Conservation (phyloP, 2,888 invertebrate genomes). For the Ypsolopha sequella region DNA sequence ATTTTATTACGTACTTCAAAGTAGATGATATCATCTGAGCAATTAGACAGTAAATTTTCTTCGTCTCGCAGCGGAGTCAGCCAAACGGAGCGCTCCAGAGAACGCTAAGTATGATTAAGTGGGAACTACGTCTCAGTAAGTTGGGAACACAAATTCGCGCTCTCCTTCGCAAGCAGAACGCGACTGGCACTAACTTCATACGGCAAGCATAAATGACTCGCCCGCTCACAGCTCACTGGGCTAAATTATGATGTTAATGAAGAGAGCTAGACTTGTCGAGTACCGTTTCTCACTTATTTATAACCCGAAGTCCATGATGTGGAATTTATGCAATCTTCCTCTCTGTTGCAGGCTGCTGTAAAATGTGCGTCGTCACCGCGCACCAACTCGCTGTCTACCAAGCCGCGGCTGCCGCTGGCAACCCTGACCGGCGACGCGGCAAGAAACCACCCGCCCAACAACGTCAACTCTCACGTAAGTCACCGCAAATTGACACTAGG, state of each 20-base stretch:
- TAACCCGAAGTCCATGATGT: background rate
- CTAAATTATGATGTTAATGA: constrained; percentile 17
- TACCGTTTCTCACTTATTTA: constrained; percentile 1
- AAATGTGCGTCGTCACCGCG: constrained; percentile 66
- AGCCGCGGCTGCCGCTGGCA: constrained; percentile 55
- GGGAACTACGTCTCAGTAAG: constrained; percentile 25
- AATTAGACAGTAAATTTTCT: constrained; percentile 4
- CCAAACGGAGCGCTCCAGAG: constrained; percentile 17
- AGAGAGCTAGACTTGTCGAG: constrained; percentile 4
- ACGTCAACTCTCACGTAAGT: constrained; percentile 66
- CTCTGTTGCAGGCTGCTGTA: constrained; percentile 49
- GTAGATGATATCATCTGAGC: background rate
- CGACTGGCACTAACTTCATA: constrained; percentile 20
- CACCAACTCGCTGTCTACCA: constrained; percentile 60
- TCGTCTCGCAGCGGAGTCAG: constrained; percentile 23
- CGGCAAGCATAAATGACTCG: constrained; percentile 20
- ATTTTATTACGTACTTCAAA: background rate
- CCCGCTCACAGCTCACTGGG: constrained; percentile 17
- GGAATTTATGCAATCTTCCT: background rate
- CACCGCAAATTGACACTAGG: background rate
- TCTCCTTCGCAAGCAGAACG: constrained; percentile 19
- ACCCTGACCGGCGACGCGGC: constrained; percentile 50
- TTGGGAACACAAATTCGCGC: constrained; percentile 25
- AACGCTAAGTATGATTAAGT: constrained; percentile 33
- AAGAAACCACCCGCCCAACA: constrained; percentile 60